Evolutionary conservation across 2,113 vertebrate species (phyloP).

Genomic region (Cyanoliseus patagonus): DNA sequence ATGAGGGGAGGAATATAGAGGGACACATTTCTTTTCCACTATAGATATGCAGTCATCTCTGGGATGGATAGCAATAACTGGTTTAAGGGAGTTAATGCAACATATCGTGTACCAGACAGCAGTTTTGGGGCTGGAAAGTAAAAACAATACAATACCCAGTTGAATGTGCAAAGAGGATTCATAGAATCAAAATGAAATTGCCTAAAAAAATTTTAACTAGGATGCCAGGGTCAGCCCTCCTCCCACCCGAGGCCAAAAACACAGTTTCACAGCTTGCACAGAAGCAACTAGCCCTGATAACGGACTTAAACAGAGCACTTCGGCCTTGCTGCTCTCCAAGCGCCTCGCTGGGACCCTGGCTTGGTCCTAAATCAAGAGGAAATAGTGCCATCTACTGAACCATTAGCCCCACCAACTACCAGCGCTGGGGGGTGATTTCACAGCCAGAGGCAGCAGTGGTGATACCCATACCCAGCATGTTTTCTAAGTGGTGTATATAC

Average conservation of each 20-base stretch:
- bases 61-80: not conserved
- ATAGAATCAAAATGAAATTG: not conserved
- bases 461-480: not conserved
- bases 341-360: not conserved
- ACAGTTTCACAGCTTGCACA: not conserved
- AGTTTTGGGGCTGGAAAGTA: not conserved
- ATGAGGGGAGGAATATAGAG: not conserved
- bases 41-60: not conserved
- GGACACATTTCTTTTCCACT: not conserved
- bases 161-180: not conserved
- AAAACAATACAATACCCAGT: not conserved
- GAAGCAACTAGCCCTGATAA: not conserved
- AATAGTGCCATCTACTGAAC: conserved; percentile 59
- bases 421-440: not conserved
- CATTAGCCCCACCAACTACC: not conserved
- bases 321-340: not conserved
- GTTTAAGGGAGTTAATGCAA: not conserved
- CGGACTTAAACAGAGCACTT: not conserved
- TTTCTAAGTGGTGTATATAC: not conserved
- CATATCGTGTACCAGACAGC: not conserved
- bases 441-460: not conserved
- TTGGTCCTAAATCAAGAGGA: conserved; percentile 17
- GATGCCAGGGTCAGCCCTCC: not conserved
- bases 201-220: not conserved
- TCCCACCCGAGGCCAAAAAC: not conserved